Evolutionary conservation across 2,113 vertebrate genomes (phyloP).

Genomic region (Tupaia chinensis): DNA sequence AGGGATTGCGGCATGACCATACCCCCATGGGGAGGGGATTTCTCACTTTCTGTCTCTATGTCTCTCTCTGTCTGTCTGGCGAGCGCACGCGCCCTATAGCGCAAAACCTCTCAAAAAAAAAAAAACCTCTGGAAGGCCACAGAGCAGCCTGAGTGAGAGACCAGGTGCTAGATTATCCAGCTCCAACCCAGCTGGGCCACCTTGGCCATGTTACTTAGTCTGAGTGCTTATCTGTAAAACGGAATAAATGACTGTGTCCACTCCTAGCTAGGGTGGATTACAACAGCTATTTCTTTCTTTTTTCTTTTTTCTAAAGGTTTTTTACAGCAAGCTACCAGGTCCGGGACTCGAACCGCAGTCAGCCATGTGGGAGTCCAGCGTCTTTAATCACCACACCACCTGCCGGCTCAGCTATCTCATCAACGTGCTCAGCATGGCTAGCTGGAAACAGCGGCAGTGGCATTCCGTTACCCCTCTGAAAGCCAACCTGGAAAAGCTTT

Average conservation of each 20-base stretch:
- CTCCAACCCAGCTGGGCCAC: background rate
- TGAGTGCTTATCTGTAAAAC: background rate
- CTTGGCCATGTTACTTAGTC: background rate
- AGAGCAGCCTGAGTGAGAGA: background rate
- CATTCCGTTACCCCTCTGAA: background rate
- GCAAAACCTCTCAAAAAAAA: background rate
- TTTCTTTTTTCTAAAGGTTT: too few relatives aligned
- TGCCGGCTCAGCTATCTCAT: background rate
- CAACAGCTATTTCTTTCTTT: background rate
- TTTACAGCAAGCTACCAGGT: too few relatives aligned
- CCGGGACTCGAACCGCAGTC: too few relatives aligned
- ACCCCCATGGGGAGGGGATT: too few relatives aligned
- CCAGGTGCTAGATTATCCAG: background rate
- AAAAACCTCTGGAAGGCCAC: background rate
- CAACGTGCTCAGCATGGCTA: background rate
- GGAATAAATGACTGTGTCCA: background rate
- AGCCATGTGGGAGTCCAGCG: too few relatives aligned
- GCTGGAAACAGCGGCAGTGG: background rate
- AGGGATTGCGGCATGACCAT: too few relatives aligned
- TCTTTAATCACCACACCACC: too few relatives aligned
- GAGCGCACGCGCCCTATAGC: too few relatives aligned
- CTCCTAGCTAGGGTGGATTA: background rate
- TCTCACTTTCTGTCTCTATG: too few relatives aligned
- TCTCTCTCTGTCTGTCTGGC: too few relatives aligned
- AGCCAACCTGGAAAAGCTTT: conserved; percentile 40